phyloP scores from a whole-genome alignment of 2,888 invertebrate genomes.

The Microctonus aethiopoides region DNA sequence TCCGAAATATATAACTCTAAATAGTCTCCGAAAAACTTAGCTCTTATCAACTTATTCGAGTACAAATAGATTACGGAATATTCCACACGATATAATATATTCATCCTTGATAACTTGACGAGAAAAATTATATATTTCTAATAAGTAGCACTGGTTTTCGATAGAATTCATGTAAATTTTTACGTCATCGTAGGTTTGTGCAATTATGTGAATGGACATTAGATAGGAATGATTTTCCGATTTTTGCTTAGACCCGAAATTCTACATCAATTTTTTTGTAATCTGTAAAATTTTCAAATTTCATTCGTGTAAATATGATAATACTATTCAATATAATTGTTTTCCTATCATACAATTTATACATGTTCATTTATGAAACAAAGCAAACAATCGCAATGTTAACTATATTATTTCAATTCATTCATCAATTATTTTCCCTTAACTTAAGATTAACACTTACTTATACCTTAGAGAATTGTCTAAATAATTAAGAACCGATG shows the following conservation, averaged over 20 bases:
- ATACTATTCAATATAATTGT: background rate
- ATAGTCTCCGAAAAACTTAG: background rate
- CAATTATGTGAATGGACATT: too few species aligned
- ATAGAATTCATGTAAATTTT: too few species aligned
- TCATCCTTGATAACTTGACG: too few species aligned
- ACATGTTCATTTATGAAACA: background rate
- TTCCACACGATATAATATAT: background rate
- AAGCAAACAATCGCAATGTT: slow-evolving; percentile 3
- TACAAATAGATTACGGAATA: background rate
- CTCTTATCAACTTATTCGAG: background rate
- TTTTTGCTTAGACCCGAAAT: too few species aligned
- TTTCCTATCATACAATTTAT: slow-evolving; percentile 7
- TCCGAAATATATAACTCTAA: slow-evolving; percentile 19
- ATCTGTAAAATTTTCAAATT: too few species aligned
- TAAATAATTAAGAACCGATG: background rate
- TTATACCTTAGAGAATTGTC: background rate
- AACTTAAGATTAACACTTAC: background rate
- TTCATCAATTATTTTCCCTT: background rate
- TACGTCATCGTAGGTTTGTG: too few species aligned
- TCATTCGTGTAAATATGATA: background rate
- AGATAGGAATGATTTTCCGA: too few species aligned
- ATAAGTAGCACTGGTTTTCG: too few species aligned
- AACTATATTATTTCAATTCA: background rate
- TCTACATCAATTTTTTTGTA: too few species aligned
- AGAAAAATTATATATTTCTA: too few species aligned